These are phyloP conservation scores for Hestina assimilis DNA, from an alignment of 1,140 invertebrate species.

Conservation along the genomic window DNA sequence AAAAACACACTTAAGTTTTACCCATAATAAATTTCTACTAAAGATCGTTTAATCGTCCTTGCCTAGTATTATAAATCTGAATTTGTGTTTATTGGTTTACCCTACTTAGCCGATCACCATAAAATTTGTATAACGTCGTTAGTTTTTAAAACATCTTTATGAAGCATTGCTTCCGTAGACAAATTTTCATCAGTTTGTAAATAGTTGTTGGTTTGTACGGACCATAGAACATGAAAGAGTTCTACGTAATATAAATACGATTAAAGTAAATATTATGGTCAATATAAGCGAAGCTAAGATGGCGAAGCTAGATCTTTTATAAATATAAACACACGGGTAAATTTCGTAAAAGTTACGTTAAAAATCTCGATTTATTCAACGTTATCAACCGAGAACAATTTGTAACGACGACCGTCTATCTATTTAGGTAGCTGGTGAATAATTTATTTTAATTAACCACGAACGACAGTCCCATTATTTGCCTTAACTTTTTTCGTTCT, in stretches of 20 bases:
- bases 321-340: not conserved
- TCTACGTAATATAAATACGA: too few relatives aligned
- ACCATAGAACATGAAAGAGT: too few relatives aligned
- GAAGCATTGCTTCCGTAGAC: too few relatives aligned
- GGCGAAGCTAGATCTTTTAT: not conserved
- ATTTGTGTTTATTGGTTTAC: too few relatives aligned
- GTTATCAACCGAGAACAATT: conserved; percentile 11
- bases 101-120: too few relatives aligned
- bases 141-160: too few relatives aligned
- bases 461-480: conserved; percentile 61
- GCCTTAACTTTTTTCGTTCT: conserved; percentile 56
- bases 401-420: conserved; percentile 17
- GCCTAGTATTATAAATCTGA: too few relatives aligned
- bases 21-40: not conserved
- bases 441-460: conserved; percentile 74
- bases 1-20: not conserved
- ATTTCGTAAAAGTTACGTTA: not conserved
- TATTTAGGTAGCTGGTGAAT: conserved; percentile 45
- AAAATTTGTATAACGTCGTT: too few relatives aligned
- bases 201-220: too few relatives aligned
- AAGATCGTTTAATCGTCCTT: too few relatives aligned
- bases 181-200: too few relatives aligned
- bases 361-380: not conserved
- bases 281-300: not conserved
- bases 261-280: too few relatives aligned